Conservation (phyloP, 2,797 vertebrate genomes). For the Lutjanus argentimaculatus region DNA sequence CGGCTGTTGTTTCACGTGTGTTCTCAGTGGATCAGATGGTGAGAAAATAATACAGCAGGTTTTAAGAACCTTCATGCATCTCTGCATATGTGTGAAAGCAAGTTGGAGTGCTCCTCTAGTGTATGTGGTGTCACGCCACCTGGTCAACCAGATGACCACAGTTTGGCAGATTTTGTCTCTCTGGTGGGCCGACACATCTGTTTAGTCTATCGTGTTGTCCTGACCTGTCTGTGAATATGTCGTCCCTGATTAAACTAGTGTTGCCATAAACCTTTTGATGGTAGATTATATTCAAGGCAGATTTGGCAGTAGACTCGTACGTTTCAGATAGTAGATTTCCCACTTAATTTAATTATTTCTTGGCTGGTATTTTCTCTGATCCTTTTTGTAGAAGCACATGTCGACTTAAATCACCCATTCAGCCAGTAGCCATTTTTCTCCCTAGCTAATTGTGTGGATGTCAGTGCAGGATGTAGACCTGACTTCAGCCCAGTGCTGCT, state of each 20-base stretch:
- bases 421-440: background rate
- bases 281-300: background rate
- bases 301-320: background rate
- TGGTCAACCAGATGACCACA: slow-evolving; percentile 36
- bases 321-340: background rate
- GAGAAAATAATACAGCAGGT: slow-evolving; percentile 41
- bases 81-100: slow-evolving; percentile 38
- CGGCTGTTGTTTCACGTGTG: background rate
- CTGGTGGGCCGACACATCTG: slow-evolving; percentile 29
- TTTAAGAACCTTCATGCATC: slow-evolving; percentile 26
- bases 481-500: slow-evolving; percentile 55
- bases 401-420: slow-evolving; percentile 17
- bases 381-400: background rate
- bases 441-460: slow-evolving; percentile 27
- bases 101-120: slow-evolving; percentile 24
- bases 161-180: slow-evolving; percentile 11
- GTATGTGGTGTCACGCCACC: slow-evolving; percentile 29
- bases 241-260: background rate
- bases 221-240: slow-evolving; percentile 23
- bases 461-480: slow-evolving; percentile 39
- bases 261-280: slow-evolving; percentile 7
- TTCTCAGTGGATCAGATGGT: slow-evolving; percentile 51
- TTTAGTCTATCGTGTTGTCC: slow-evolving; percentile 27
- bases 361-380: background rate
- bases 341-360: background rate